Base-by-base conservation (phyloP, 2,888 invertebrate species). In the Isoperla grammatica region DNA sequence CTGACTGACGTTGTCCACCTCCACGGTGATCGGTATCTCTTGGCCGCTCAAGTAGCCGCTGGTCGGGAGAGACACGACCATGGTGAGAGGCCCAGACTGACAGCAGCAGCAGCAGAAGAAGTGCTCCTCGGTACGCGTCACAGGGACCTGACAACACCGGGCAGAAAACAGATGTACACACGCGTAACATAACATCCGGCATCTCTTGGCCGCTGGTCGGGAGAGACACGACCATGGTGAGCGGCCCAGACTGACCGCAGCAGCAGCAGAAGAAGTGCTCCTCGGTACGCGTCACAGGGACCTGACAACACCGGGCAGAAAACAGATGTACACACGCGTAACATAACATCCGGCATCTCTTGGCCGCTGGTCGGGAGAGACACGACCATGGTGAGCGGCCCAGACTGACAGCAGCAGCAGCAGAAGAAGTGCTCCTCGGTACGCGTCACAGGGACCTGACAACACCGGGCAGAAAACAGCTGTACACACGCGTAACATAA, bases 91-190 rank as follows among this genome's bases (percentile, higher is more conserved):
- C 0, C 86, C 83, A 0, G 87, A 85, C 5, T 81, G 81, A 69
- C 90, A 90, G 69, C 88, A 90, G 64, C 86, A 82, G 69, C 89
- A 90, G 67, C 90, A 87, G 69, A 90, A 86, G 1, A 83, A 82
- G 74, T 89, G 90, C 66, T 85, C 85, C 68, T 86, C 76, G 69
- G 86, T 85, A 67, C 84, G 76, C 61, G 82, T 81, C n/a, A 84
- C 79, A 6, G 85, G 83, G 70, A 86, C 82, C 84, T 88, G 63
- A 5, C 6, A 4, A 9, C 8, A 11, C 8, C 37, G 8, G 37
- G 37, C 8, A 9, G 8, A 37, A 37, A 37, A 37, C 37, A n/a
- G n/a, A n/a, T n/a, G 8, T 37, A 9, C 37, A 37, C 37, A 37
- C 37, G 11, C n/a, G n/a, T n/a, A n/a, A n/a, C n/a, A n/a, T n/a